Evolutionary conservation across 2,888 invertebrate genomes (phyloP), one percentile per base, ranked within the genome.

Genomic region (Marasmarcha lunaedactyla): DNA sequence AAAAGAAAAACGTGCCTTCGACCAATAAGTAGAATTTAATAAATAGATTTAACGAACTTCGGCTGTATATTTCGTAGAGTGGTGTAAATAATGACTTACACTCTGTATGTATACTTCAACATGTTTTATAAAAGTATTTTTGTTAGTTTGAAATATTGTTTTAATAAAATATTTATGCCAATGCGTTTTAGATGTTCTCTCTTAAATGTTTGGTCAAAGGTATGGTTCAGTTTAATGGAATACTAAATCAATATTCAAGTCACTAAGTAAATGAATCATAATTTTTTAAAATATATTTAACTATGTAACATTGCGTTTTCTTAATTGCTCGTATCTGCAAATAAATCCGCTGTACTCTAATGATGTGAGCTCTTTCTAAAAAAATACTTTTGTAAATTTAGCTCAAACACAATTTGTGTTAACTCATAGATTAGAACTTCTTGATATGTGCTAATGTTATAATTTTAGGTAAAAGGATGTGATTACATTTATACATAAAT

Each of bases 401-500:
- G 55, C 55, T 59, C 56, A 54, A 47, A 30, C 20, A 20, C 20
- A 5, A 43, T 45, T 54, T 54, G 59, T 65, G 63, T 68, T 61
- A 49, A 46, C 37, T 14, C 9, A n/a, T 36, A 36, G 11, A 30
- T 59, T 61, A 59, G 52, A 57, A 59, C 51, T 59, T 59, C 54
- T 63, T 57, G 54, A 54, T 46, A 48, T 58, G 51, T 47, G 53
- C 48, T 70, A 61, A 65, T 63, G 55, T 53, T 59, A 58, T 67
- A 59, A 62, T 63, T 66, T 63, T 72, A 77, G 71, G 59, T 63
- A 66, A 68, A 70, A 68, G 66, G 67, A 76, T 78, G 79, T 79
- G 79, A 79, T 77, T 81, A 79, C 78, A 76, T 71, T 78, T 81
- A 79, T 79, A 81, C 79, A 76, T 70, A 71, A 70, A 65, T 66